Evolutionary conservation across 2,797 vertebrate genomes (phyloP).

Genomic region (Otolemur crassicaudatus): DNA sequence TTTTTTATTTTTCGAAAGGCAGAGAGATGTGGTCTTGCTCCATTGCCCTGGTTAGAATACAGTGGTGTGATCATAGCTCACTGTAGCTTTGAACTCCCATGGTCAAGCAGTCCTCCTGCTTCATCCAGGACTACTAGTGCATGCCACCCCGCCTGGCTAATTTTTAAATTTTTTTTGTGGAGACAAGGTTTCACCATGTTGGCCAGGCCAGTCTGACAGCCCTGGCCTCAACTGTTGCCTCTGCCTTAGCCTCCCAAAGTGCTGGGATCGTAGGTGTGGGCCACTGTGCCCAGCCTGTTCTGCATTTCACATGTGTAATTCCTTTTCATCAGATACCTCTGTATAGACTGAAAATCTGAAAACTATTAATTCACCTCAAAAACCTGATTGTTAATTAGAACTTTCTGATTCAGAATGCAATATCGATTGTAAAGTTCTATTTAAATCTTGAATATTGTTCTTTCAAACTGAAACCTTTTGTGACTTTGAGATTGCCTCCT

Average conservation of each 20-base stretch:
- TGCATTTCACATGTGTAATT: slow-evolving; percentile 1
- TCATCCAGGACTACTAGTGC: not conserved
- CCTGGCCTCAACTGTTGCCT: not conserved
- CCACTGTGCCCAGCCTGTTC: not conserved
- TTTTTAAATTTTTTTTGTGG: not conserved
- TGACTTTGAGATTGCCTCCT: not conserved
- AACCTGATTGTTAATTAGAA: slow-evolving; percentile 20
- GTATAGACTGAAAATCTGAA: not conserved
- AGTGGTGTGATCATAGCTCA: not conserved
- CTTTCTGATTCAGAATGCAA: slow-evolving; percentile 26
- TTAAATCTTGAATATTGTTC: slow-evolving; percentile 18
- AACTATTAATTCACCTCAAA: slow-evolving; percentile 5
- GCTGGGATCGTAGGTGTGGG: not conserved
- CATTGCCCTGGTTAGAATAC: not conserved
- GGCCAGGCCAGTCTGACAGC: not conserved
- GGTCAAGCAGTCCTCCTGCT: not conserved
- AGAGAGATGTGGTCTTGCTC: not conserved
- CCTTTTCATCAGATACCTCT: not conserved
- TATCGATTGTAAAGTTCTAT: not conserved
- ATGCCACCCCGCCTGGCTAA: not conserved
- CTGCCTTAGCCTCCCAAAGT: not conserved
- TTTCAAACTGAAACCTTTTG: slow-evolving; percentile 19
- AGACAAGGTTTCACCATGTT: not conserved
- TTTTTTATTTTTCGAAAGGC: no score
- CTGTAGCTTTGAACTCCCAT: not conserved